Conservation (phyloP, 2,888 invertebrate genomes). For the Lasioglossum malachurum region DNA sequence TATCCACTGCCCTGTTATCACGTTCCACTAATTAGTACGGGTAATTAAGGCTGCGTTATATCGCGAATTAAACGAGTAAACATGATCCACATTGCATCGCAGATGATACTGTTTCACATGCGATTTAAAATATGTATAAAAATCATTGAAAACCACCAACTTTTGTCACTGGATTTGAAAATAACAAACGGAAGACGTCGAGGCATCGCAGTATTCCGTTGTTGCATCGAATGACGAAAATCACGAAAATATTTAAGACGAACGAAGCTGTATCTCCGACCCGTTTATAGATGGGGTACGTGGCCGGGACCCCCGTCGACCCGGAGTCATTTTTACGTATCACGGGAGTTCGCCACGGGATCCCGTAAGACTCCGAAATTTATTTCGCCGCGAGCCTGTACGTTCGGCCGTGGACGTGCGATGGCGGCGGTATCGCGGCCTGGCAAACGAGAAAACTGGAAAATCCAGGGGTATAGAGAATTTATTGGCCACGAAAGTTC, state of each 20-base stretch:
- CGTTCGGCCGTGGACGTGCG: slow-evolving; percentile 8
- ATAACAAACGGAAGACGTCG: no score
- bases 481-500: slow-evolving; percentile 28
- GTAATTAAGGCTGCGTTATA: no score
- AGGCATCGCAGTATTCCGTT: no score
- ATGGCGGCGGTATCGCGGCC: background rate
- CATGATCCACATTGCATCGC: no score
- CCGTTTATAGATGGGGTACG: background rate
- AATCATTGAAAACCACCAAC: no score
- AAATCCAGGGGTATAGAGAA: slow-evolving; percentile 18
- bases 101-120: no score
- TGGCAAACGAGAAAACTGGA: background rate
- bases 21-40: no score
- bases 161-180: no score
- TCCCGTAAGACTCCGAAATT: slow-evolving; percentile 31
- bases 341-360: background rate
- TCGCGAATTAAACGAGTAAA: no score
- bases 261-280: background rate
- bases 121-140: no score
- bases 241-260: background rate
- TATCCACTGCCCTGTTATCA: no score
- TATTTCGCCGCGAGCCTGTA: slow-evolving; percentile 25
- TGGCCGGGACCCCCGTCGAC: background rate
- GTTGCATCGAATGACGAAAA: background rate
- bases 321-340: slow-evolving; percentile 18